These are phyloP conservation scores for Andrena fulva DNA, from an alignment of 2,888 invertebrate species.

Conservation along the genomic window DNA sequence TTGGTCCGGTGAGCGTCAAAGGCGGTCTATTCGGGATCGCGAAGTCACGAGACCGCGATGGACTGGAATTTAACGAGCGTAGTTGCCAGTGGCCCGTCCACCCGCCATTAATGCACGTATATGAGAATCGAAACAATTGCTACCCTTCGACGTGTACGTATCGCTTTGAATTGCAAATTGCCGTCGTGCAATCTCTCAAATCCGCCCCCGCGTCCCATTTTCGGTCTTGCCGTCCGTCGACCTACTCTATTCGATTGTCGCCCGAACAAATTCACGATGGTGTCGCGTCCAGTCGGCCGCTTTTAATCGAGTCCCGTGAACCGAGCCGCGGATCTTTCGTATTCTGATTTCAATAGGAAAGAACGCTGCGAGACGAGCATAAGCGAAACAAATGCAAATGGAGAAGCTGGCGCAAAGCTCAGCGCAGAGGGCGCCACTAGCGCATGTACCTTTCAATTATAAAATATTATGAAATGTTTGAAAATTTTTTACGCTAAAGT, in stretches of 20 bases:
- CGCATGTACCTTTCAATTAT: too few species aligned
- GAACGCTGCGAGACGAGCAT: slow-evolving; percentile 2
- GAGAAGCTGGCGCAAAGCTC: too few species aligned
- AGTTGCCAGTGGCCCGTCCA: neutral
- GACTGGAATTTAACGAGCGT: slow-evolving; percentile 36
- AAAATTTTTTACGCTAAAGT: too few species aligned
- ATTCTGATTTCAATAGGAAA: neutral
- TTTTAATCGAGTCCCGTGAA: slow-evolving; percentile 7
- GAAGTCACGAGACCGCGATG: slow-evolving; percentile 18
- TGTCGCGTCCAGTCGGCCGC: neutral
- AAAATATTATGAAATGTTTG: too few species aligned
- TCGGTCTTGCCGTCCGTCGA: slow-evolving; percentile 25
- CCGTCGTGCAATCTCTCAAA: slow-evolving; percentile 36
- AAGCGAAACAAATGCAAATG: neutral
- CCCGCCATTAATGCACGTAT: slow-evolving; percentile 28
- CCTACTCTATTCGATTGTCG: slow-evolving; percentile 24
- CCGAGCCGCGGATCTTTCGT: slow-evolving; percentile 2
- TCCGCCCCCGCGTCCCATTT: slow-evolving; percentile 25
- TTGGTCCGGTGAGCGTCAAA: slow-evolving; percentile 17
- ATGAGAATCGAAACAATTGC: slow-evolving; percentile 52
- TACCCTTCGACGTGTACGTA: slow-evolving; percentile 28
- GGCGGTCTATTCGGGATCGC: neutral
- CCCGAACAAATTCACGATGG: slow-evolving; percentile 37
- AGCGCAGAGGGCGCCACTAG: too few species aligned
- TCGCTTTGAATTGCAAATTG: slow-evolving; percentile 54